Conservation (phyloP, 2,888 invertebrate genomes). For the Enoplolaimus lenunculus region DNA sequence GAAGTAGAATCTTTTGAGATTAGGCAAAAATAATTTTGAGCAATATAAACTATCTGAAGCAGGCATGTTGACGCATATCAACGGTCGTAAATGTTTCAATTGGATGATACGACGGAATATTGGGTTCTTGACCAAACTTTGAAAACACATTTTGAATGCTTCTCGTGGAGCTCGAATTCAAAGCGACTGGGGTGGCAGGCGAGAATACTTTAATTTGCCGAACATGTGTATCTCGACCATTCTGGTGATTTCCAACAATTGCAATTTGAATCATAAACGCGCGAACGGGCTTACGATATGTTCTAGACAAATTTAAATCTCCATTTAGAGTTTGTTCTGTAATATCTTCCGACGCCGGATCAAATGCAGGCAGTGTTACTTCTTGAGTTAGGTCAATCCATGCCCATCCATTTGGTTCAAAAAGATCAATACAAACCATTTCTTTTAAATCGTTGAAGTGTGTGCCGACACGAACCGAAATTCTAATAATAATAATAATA, state of each 20-base stretch:
- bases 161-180: no score
- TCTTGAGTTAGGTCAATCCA: slow-evolving; percentile 71
- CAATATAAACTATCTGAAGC: neutral
- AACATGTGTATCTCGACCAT: slow-evolving; percentile 94
- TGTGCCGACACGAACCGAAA: slow-evolving; percentile 79
- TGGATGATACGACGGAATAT: no score
- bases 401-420: slow-evolving; percentile 93
- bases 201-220: slow-evolving; percentile 89
- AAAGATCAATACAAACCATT: slow-evolving; percentile 76
- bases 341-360: neutral
- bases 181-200: no score
- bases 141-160: no score
- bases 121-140: no score
- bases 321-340: no score
- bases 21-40: no score
- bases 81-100: neutral
- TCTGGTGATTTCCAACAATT: slow-evolving; percentile 92
- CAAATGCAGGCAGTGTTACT: neutral
- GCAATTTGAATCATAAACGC: slow-evolving; percentile 94
- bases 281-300: slow-evolving; percentile 61
- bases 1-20: no score
- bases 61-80: slow-evolving; percentile 3
- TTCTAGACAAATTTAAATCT: neutral
- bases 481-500: slow-evolving; percentile 46
- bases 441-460: slow-evolving; percentile 93